Base-by-base conservation (phyloP, 2,888 invertebrate species). In the Zaprionus lineosus region DNA sequence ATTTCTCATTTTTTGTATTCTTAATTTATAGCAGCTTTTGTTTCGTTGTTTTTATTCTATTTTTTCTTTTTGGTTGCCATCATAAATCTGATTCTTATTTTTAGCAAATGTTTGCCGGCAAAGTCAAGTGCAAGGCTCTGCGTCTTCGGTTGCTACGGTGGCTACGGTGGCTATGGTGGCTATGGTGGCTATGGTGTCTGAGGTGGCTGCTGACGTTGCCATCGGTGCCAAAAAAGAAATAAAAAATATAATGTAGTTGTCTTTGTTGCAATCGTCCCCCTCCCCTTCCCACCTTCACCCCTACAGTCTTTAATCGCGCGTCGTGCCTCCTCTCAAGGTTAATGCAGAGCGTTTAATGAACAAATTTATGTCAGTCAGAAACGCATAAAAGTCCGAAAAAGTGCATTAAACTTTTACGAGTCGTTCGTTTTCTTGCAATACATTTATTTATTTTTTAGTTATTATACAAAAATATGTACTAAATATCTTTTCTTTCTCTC, bases 51-150 rank as follows among this genome's bases (percentile, higher is more conserved):
- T 12, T 33, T 63, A 43, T 37, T 33, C 34, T 43, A 44, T 37
- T 11, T 52, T 18, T 47, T 9, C 36, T 11, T n/a, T n/a, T 21
- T 8, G 21, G 40, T 19, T 18, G 39, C 9, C 36, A 60, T 68
- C 79, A 84, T 82, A 82, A 84, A 78, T 72, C 62, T 26, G 34
- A 36, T 36, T 44, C 47, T 61, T 84, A 85, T 83, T 79, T 84
- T 85, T 79, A 72, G 83, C 48, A 3, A 15, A 16, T 16, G n/a
- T 43, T 59, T 47, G 46, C 39, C 31, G 40, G 39, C 58, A 44
- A 58, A 82, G 71, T 66, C 82, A 84, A 84, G 78, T 84, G 84
- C 82, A 84, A 78, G 77, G 84, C 46, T 40, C 16, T 34, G 61
- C 34, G 37, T 28, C 41, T 61, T n/a, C n/a, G n/a, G n/a, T n/a